Conservation (phyloP, 2,113 vertebrate genomes). For the Cromileptes altivelis region DNA sequence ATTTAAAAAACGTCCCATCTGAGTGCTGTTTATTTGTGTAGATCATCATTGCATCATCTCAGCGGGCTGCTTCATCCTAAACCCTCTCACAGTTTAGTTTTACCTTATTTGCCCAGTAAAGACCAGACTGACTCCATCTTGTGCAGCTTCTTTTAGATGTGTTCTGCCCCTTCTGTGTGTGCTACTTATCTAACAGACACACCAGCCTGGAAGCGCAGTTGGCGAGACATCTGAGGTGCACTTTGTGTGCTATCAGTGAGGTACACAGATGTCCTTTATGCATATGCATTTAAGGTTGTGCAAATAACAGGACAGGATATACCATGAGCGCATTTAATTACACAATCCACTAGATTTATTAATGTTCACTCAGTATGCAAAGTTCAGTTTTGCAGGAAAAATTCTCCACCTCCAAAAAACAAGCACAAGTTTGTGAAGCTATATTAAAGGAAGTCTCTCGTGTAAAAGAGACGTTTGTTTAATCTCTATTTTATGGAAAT, state of each 20-base stretch:
- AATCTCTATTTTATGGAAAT: neutral
- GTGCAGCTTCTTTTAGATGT: neutral
- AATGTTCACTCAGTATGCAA: neutral
- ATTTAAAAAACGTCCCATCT: neutral
- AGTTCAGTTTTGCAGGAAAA: neutral
- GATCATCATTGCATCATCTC: too few species aligned
- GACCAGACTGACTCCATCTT: neutral
- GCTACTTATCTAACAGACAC: slow-evolving; percentile 24
- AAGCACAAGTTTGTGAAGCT: neutral
- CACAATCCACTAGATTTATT: neutral
- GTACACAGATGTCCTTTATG: slow-evolving; percentile 4
- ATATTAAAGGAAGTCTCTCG: neutral
- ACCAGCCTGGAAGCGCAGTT: slow-evolving; percentile 34
- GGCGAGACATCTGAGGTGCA: slow-evolving; percentile 15
- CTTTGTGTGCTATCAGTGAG: slow-evolving; percentile 14
- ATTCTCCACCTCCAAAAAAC: neutral
- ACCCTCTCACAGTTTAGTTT: neutral
- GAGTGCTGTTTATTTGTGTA: neutral
- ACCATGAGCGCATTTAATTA: neutral
- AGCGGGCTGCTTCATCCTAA: neutral
- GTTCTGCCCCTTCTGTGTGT: slow-evolving; percentile 4
- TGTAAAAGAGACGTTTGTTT: neutral
- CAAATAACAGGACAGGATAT: slow-evolving; percentile 3
- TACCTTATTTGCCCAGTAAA: slow-evolving; percentile 5
- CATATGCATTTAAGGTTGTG: slow-evolving; percentile 19